Base-by-base conservation (phyloP, 2,113 vertebrate genomes). In the Alosa alosa region DNA sequence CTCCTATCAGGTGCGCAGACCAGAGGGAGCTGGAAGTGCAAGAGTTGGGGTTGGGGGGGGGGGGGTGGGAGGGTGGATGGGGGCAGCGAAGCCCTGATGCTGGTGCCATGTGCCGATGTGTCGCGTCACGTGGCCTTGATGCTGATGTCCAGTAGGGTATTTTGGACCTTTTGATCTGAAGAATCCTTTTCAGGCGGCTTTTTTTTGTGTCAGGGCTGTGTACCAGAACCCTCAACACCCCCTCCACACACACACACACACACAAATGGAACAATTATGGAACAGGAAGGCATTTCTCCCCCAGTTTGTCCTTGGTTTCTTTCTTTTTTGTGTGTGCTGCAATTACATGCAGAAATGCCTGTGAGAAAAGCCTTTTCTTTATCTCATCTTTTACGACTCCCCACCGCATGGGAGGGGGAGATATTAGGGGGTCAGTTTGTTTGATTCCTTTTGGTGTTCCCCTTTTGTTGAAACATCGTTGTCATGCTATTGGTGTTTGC, bases 181-280 rank as follows among this genome's bases (percentile, higher is more conserved):
- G 91, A 93, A 93, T 94, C 89, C 92, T 90, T 91, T 93, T 90
- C 31, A 39, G 31, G 64, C 84, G 88, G 90, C 86, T 93, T 94
- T 95, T 95, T 95, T 94, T 95, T 95, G 94, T 95, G 92, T 90
- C n/a, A 89, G 92, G 87, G 91, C 94, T 93, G 81, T 92, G 92
- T 94, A 94, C 93, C 94, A 92, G 92, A 94, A 94, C 94, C 89
- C 89, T 90, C 88, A 91, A 88, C 22, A 44, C 52, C 41, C 60
- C 22, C 22, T 20, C 20, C 60, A n/a, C 64, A 8, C 64, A n/a
- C 64, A 72, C 9, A n/a, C 22, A 25, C 64, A n/a, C 64, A n/a
- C 64, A 72, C 64, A n/a, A 25, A 72, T 91, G 88, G 90, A 86
- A 92, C 91, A 94, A 90, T 93, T 72, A 84, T 55, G 88, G 90